Conservation (phyloP, 2,113 vertebrate species). For the Crypturellus undulatus region DNA sequence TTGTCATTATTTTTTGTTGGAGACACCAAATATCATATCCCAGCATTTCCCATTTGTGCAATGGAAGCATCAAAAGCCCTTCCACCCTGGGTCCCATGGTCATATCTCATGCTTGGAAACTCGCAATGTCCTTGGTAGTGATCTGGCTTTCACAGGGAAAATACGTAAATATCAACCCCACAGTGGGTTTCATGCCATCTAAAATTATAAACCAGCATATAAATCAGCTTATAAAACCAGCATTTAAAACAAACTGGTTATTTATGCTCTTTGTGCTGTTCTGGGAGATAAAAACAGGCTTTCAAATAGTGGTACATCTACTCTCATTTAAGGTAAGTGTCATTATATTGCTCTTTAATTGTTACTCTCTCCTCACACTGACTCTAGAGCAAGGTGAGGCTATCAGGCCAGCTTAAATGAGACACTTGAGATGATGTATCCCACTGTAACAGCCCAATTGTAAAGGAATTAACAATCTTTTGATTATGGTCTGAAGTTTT, state of each 20-base stretch:
- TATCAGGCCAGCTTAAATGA: background rate
- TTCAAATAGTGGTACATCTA: background rate
- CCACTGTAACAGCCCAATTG: background rate
- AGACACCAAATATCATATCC: background rate
- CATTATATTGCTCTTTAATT: background rate
- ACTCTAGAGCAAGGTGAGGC: background rate
- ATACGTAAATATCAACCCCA: background rate
- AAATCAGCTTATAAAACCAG: background rate
- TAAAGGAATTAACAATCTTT: background rate
- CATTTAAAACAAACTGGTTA: background rate
- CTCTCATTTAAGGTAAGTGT: background rate
- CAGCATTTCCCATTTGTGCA: background rate
- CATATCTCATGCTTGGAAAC: background rate
- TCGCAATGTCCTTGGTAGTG: background rate
- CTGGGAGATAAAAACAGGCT: background rate
- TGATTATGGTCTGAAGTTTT: background rate
- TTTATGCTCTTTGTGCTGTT: background rate
- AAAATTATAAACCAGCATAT: no score
- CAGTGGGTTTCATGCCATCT: background rate
- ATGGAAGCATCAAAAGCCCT: background rate
- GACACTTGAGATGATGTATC: background rate
- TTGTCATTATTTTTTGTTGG: background rate
- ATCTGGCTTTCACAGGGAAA: background rate
- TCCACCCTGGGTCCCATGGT: accelerated
- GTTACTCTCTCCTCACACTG: background rate